Base-by-base conservation (phyloP, 2,797 vertebrate genomes). In the Galaxias olidus region DNA sequence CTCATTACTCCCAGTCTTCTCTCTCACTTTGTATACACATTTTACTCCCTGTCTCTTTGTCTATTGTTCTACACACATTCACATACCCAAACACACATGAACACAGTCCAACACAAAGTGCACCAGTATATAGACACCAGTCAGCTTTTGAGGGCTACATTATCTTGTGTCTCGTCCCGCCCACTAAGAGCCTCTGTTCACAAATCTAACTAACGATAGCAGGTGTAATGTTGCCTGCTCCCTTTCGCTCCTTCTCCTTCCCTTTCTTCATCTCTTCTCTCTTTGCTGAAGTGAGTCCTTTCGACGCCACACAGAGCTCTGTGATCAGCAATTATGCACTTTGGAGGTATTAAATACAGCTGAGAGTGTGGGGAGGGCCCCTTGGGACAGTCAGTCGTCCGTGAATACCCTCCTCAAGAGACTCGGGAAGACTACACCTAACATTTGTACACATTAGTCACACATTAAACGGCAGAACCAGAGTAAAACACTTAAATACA, bases 321-420 rank as follows among this genome's bases (percentile, higher is more conserved):
- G 83, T 86, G 86, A 90, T 92, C 87, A 87, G 84, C 89, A 93
- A 92, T 92, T 91, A 90, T 87, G 85, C 88, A 87, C 91, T 90
- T 89, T 86, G 78, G 74, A 86, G 84, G 85, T 87, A 89, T 88
- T 88, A 86, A 87, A 87, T 84, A 81, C 73, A 57, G 82, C 74
- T 71, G 71, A 65, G 79, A 78, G 74, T 73, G 78, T 46, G 30
- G 48, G 55, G 66, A 62, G 82, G 69, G 70, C 73, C 89, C 85
- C 90, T 49, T 66, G 90, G 90, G 90, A 91, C 87, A 77, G 67
- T 64, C 73, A 17, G 69, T 75, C 64, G 82, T 74, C 80, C 61
- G 53, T 85, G 86, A 89, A 90, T 83, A 89, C 85, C 79, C 81
- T 73, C 79, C 78, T 84, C 78, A 76, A 64, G n/a, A 80, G 84